Evolutionary conservation across 2,113 vertebrate genomes (phyloP), one percentile per base, ranked within the genome.

Genomic region (Amphiprion ocellaris): DNA sequence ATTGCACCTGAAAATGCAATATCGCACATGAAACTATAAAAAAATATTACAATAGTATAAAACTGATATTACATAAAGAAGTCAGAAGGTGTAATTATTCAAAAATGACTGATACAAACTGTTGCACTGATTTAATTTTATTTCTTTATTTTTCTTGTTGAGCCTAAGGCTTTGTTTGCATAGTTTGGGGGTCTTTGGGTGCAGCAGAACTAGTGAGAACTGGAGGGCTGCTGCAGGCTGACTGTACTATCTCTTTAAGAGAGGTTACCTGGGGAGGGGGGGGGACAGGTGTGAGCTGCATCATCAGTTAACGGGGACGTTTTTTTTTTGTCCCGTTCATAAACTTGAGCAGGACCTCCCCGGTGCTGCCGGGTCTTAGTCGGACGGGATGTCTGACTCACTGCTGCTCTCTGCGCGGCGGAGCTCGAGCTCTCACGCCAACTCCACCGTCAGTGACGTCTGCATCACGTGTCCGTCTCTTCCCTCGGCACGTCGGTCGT

Each of bases 391-490:
- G 74, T 46, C 56, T 71, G 72, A 52, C 75, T 88, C 80, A 63
- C 66, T 66, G 60, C 63, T 63, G 60, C 77, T 78, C 81, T 74
- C 28, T 61, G 72, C 68, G 16, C 86, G 72, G 83, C 67, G 74
- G 88, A 81, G 87, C 87, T 77, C 82, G 47, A 80, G 87, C 89
- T 58, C 88, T 91, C 92, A 92, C 92, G 91, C 90, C 89, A 93
- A 94, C 88, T 89, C 92, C 81, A 89, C 87, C 86, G 92, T 84
- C 92, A 87, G 90, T 95, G 95, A 95, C 94, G 95, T 93, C 68
- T 6, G 74, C 72, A 71, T 93, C 95, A 95, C 94, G 92, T 95
- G 95, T 80, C 83, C 92, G 90, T 82, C 90, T 87, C 93, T 91
- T 87, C 82, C 71, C 90, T 94, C 90, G 66, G 93, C 88, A 94